These are phyloP conservation scores for Eidolon helvum DNA, from an alignment of 2,113 vertebrate genomes.

Conservation along the genomic window DNA sequence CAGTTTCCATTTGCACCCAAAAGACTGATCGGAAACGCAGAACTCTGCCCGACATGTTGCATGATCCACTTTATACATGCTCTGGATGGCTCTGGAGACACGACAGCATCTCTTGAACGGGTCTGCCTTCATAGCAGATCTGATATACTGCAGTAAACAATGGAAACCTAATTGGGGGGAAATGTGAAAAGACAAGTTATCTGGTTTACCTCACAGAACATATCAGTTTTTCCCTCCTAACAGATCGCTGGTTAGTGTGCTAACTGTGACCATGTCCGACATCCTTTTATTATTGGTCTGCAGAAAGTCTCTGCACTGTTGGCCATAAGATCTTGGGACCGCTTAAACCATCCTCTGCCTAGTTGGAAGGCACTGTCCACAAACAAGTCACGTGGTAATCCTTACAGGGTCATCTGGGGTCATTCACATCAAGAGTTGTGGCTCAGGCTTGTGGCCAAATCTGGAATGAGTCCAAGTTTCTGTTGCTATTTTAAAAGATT, in stretches of 20 bases:
- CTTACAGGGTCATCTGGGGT: background rate
- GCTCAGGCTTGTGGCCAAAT: background rate
- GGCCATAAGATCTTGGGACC: background rate
- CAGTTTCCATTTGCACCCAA: constrained; percentile 40
- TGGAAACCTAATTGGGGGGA: constrained; percentile 84
- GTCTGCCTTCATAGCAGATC: constrained; percentile 91
- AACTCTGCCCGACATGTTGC: background rate
- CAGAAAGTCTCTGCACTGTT: background rate
- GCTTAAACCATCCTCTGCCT: background rate
- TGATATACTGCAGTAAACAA: constrained; percentile 90
- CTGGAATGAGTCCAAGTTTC: background rate
- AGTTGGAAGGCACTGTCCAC: rapidly evolving
- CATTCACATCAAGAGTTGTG: background rate
- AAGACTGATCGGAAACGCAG: constrained; percentile 12
- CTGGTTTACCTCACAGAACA: background rate
- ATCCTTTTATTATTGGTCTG: background rate
- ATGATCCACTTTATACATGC: constrained; percentile 81
- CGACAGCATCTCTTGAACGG: constrained; percentile 88
- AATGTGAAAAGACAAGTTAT: background rate
- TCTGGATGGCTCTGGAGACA: constrained; percentile 92
- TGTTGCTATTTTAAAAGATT: background rate
- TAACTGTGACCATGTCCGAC: background rate
- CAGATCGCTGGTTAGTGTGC: background rate
- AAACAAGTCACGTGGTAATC: rapidly evolving
- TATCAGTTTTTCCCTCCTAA: background rate